Conservation (phyloP, 2,797 vertebrate genomes). For the Siniperca obscura region DNA sequence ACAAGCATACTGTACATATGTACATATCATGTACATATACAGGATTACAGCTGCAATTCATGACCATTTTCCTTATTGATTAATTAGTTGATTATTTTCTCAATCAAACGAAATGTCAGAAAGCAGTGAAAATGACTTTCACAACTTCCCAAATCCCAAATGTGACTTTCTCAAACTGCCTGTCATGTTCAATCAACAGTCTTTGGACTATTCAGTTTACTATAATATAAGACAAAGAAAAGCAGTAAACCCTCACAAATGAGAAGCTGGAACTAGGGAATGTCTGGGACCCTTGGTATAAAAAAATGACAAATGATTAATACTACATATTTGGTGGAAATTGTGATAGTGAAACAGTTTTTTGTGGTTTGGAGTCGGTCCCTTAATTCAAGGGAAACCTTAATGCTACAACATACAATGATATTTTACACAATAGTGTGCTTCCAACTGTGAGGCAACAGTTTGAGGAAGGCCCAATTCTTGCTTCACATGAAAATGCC, state of each 20-base stretch:
- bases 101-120: neutral
- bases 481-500: neutral
- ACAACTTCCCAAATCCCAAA: neutral
- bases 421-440: neutral
- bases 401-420: neutral
- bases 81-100: neutral
- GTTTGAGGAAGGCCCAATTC: neutral
- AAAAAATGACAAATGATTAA: neutral
- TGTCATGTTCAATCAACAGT: neutral
- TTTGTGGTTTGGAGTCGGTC: neutral
- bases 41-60: neutral
- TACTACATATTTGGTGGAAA: neutral
- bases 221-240: neutral
- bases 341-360: neutral
- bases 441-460: neutral
- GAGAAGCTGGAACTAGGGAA: neutral
- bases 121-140: neutral
- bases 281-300: neutral
- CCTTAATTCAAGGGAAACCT: neutral
- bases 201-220: neutral
- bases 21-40: too few species aligned
- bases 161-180: neutral
- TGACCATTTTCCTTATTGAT: neutral
- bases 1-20: neutral
- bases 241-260: neutral